Conservation (phyloP, 2,113 vertebrate species). For the Embiotoca jacksoni region DNA sequence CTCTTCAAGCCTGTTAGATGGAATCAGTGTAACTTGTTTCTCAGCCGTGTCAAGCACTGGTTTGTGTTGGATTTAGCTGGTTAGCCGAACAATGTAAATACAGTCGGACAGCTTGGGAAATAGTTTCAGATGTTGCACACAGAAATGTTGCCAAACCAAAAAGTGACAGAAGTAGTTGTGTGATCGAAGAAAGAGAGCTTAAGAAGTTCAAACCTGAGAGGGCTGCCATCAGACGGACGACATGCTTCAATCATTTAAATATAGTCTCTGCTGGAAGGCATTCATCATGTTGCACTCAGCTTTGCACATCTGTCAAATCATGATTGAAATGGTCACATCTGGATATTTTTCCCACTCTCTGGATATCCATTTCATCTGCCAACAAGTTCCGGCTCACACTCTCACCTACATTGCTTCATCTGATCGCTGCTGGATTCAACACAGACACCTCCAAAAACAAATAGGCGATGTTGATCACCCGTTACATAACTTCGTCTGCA, state of each 20-base stretch:
- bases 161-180: background rate
- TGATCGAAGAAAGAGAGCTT: background rate
- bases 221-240: background rate
- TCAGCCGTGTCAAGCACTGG: background rate
- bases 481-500: conserved; percentile 47
- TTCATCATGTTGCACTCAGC: background rate
- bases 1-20: background rate
- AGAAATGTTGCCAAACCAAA: no score
- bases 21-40: background rate
- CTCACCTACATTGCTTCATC: background rate
- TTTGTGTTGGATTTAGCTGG: background rate
- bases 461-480: conserved; percentile 16
- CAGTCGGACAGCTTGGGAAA: no score
- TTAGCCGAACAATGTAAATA: no score
- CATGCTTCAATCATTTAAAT: background rate
- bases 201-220: background rate
- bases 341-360: no score
- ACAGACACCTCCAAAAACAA: conserved; percentile 21
- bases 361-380: no score
- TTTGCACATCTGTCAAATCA: no score
- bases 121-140: no score
- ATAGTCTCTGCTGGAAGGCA: background rate
- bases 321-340: no score
- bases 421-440: background rate
- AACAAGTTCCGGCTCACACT: background rate